Percentiles rank a stretch among this genome's conserved stretches.
Evolutionary conservation across 2,888 invertebrate species (phyloP).

Genomic region (Ceramica pisi): DNA sequence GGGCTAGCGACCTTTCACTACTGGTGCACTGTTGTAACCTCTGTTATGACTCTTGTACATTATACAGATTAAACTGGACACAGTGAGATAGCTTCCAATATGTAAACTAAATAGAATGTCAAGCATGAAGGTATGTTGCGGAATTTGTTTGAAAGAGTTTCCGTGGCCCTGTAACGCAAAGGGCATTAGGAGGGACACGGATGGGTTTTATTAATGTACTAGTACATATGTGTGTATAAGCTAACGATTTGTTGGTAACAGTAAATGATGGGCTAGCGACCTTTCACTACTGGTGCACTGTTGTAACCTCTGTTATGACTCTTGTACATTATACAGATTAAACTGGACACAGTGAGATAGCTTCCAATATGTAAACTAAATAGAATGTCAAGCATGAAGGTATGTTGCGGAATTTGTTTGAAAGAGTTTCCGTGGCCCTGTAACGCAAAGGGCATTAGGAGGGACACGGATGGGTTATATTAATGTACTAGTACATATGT

Average conservation of each 20-base stretch:
- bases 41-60: slow-evolving; percentile 27
- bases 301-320: slow-evolving; percentile 40
- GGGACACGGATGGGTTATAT: no score
- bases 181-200: no score
- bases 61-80: slow-evolving; percentile 20
- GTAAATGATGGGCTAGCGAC: slow-evolving; percentile 18
- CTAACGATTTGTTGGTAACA: slow-evolving; percentile 38
- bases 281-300: slow-evolving; percentile 46
- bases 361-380: not conserved
- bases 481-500: no score
- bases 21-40: slow-evolving; percentile 36
- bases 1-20: slow-evolving; percentile 43
- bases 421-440: no score
- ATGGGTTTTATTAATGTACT: no score
- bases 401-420: no score
- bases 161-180: no score
- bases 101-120: not conserved
- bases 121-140: no score
- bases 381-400: not conserved
- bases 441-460: no score
- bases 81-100: not conserved
- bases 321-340: slow-evolving; percentile 26
- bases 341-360: not conserved
- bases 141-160: no score
- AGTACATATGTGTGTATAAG: no score